A percentile compares a stretch with the other conserved stretches of the same genome.
Conservation (phyloP, 1,140 invertebrate genomes). For the Samia ricini region DNA sequence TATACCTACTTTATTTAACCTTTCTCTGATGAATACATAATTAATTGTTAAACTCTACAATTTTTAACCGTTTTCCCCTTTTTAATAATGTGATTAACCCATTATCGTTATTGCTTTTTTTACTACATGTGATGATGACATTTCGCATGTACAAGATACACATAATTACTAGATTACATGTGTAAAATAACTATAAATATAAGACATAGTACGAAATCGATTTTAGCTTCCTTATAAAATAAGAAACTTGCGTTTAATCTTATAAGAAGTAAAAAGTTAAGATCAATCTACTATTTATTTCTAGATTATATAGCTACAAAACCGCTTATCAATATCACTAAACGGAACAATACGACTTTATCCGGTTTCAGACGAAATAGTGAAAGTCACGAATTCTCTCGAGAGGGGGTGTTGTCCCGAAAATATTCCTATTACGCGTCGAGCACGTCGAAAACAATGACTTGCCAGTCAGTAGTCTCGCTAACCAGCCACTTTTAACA, state of each 20-base stretch:
- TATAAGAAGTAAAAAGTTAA: not conserved
- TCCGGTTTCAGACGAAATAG: conserved; percentile 33
- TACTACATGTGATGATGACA: too few relatives aligned
- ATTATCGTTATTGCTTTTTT: too few relatives aligned
- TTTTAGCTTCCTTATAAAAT: conserved; percentile 41
- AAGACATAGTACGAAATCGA: too few relatives aligned
- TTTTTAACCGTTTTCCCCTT: too few relatives aligned
- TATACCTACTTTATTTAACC: not conserved
- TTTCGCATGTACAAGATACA: too few relatives aligned
- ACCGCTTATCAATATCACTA: conserved; percentile 5
- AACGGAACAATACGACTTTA: conserved; percentile 14
- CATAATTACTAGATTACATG: too few relatives aligned
- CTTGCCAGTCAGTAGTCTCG: conserved; percentile 54
- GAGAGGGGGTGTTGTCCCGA: conserved; percentile 38
- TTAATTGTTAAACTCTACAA: too few relatives aligned
- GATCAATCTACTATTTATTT: not conserved
- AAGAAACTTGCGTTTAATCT: not conserved
- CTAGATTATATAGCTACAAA: not conserved
- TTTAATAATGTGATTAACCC: too few relatives aligned
- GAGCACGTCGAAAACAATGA: conserved; percentile 71
- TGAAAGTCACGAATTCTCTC: conserved; percentile 58
- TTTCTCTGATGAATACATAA: conserved; percentile 21
- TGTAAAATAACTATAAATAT: too few relatives aligned
- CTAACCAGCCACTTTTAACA: conserved; percentile 70
- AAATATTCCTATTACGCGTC: conserved; percentile 62